Evolutionary conservation across 2,888 invertebrate genomes (phyloP).

Genomic region (Drosophila trichaetosa): DNA sequence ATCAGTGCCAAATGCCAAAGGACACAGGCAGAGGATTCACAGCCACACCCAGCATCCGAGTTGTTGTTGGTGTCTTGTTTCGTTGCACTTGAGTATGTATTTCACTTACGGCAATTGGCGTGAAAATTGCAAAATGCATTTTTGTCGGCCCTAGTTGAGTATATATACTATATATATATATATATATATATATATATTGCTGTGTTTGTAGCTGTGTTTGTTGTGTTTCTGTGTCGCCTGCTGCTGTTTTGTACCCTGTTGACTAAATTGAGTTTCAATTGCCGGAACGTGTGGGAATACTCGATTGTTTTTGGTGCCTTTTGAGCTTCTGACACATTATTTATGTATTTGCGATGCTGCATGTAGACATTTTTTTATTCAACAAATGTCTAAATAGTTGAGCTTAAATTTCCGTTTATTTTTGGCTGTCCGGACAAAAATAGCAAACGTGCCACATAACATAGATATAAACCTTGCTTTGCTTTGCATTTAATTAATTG

Average conservation of each 20-base stretch:
- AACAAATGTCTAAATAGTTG: conserved; percentile 64
- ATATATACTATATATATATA: background rate
- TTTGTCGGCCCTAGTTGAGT: conserved; percentile 35
- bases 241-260: conserved; percentile 53
- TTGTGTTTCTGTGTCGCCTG: conserved; percentile 20
- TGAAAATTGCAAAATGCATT: conserved; percentile 77
- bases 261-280: conserved; percentile 78
- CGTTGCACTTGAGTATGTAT: conserved; percentile 70
- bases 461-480: conserved; percentile 18
- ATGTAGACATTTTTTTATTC: conserved; percentile 17
- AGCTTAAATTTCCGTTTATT: conserved; percentile 19
- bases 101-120: conserved; percentile 77
- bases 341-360: conserved; percentile 60
- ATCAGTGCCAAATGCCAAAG: conserved; percentile 36
- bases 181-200: conserved; percentile 3
- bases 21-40: conserved; percentile 27
- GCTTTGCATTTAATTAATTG: conserved; percentile 51
- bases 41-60: conserved; percentile 17
- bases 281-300: conserved; percentile 71
- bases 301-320: conserved; percentile 60
- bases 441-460: background rate
- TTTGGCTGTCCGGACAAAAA: conserved; percentile 11
- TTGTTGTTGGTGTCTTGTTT: conserved; percentile 17
- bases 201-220: background rate
- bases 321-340: conserved; percentile 53